Conservation (phyloP, 30 jellyfish, hydroid and myxozoan species). For the Hydractinia symbiolongicarpus region DNA sequence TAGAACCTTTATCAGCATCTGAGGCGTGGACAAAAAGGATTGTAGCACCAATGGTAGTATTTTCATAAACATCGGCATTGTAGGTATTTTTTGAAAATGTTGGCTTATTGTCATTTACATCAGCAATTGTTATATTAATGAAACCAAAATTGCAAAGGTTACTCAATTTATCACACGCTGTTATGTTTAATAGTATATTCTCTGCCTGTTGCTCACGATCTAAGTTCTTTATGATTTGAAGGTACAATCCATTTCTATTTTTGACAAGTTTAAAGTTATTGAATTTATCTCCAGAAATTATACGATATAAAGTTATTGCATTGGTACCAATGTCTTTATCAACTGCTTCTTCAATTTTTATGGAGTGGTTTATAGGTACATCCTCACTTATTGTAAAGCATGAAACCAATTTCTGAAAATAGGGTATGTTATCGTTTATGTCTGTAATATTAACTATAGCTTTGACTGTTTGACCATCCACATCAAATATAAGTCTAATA, state of each 20-base stretch:
- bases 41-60: conserved; percentile 36
- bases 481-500: neutral
- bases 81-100: conserved; percentile 54
- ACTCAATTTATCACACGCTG: conserved; percentile 70
- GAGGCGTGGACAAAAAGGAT: conserved; percentile 52
- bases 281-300: conserved; percentile 52
- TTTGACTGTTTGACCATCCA: neutral
- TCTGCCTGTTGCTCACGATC: conserved; percentile 57
- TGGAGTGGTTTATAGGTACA: conserved; percentile 22
- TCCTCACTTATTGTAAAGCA: conserved; percentile 35
- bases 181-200: conserved; percentile 27
- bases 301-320: conserved; percentile 33
- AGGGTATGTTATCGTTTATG: conserved; percentile 67
- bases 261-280: conserved; percentile 22
- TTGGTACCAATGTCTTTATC: conserved; percentile 66
- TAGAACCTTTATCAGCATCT: conserved; percentile 72
- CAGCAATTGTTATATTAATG: conserved; percentile 38
- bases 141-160: conserved; percentile 53
- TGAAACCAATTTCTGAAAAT: conserved; percentile 19
- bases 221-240: conserved; percentile 33
- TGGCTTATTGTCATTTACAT: conserved; percentile 89
- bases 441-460: conserved; percentile 40
- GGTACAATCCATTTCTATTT: conserved; percentile 27
- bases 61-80: conserved; percentile 58
- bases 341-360: conserved; percentile 36